These are phyloP conservation scores for Drosophila cardini DNA, from an alignment of 1,140 invertebrate genomes.

Conservation along the genomic window DNA sequence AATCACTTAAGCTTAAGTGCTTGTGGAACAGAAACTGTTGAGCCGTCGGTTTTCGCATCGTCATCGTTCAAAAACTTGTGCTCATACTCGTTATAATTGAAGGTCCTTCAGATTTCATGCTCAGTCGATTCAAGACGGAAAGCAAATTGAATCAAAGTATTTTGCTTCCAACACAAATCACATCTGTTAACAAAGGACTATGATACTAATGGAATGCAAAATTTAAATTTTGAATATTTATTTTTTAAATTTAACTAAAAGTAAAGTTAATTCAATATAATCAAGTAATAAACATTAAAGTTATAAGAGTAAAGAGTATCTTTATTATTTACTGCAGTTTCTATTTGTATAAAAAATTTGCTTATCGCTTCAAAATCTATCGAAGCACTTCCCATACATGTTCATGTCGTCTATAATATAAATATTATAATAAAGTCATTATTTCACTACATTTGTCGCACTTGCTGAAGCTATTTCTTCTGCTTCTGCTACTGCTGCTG, in stretches of 20 bases:
- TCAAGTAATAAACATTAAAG: too few relatives aligned
- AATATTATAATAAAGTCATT: conserved; percentile 70
- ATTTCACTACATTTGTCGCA: conserved; percentile 68
- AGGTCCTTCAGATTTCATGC: conserved; percentile 22
- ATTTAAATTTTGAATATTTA: too few relatives aligned
- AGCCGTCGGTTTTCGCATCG: conserved; percentile 38
- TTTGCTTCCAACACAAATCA: background rate
- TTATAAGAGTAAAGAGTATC: background rate
- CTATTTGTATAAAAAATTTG: conserved; percentile 19
- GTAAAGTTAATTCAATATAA: too few relatives aligned
- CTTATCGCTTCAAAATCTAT: conserved; percentile 20
- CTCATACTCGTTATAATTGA: conserved; percentile 29
- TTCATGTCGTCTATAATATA: background rate
- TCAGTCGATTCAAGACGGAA: conserved; percentile 11
- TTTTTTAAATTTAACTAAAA: too few relatives aligned
- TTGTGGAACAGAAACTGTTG: conserved; percentile 42
- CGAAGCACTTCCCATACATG: conserved; percentile 15
- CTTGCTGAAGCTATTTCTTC: conserved; percentile 18
- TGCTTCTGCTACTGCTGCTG: background rate
- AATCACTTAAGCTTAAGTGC: conserved; percentile 77
- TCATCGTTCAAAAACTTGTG: conserved; percentile 54
- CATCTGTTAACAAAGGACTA: background rate
- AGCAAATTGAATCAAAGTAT: conserved; percentile 13
- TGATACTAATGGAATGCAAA: background rate
- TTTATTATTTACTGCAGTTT: background rate